A percentile compares a stretch with the other conserved stretches of the same genome.
Conservation (phyloP, 2,113 vertebrate genomes). For the Todiramphus saurophagus region DNA sequence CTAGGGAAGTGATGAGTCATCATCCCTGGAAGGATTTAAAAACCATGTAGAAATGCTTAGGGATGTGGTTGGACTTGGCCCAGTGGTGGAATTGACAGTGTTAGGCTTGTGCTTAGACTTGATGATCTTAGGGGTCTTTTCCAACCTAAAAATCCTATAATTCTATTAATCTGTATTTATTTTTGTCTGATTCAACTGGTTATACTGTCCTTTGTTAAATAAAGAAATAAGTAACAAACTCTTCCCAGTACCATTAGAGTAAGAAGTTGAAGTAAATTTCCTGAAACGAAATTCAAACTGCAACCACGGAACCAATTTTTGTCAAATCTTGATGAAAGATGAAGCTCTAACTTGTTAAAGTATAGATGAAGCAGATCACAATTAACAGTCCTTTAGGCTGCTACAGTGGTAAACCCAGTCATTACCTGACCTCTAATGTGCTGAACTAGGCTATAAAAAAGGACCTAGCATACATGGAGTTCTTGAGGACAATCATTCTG, state of each 20-base stretch:
- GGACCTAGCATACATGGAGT: accelerated
- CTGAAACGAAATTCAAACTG: background rate
- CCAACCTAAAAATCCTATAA: background rate
- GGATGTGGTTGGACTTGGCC: background rate
- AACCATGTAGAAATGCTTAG: accelerated
- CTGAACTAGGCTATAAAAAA: background rate
- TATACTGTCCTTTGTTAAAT: background rate
- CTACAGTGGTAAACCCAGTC: background rate
- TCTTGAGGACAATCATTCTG: background rate
- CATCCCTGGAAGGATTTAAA: background rate
- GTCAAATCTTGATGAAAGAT: background rate
- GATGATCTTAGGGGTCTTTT: background rate
- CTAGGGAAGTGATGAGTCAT: background rate
- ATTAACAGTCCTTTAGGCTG: background rate
- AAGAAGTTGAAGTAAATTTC: background rate
- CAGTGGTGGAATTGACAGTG: background rate
- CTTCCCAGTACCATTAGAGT: background rate
- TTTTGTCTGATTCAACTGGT: background rate
- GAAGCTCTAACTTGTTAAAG: background rate
- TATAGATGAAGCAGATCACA: background rate
- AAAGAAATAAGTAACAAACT: background rate
- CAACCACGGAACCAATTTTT: background rate
- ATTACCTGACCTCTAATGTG: background rate
- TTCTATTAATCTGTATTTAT: background rate
- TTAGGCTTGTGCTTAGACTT: background rate